Base-by-base conservation (phyloP, 2,113 vertebrate genomes). In the Daubentonia madagascariensis region DNA sequence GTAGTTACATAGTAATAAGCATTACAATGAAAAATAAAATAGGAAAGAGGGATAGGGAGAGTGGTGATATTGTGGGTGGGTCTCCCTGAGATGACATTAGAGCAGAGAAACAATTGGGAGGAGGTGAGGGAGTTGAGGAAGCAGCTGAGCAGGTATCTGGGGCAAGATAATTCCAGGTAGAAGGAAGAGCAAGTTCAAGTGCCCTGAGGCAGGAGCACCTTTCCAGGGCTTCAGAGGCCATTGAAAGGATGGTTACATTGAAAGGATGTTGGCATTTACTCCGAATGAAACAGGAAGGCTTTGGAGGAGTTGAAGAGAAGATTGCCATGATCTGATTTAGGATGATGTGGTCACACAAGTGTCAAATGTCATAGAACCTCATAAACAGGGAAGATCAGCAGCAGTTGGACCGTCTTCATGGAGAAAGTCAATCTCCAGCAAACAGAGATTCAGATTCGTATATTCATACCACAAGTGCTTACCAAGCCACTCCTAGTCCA, bases 81-180 rank as follows among this genome's bases (percentile, higher is more conserved):
- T 20, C n/a, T 63, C 35, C 3, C 6, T 28, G 35, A 35, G 72
- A 67, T 8, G 43, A 35, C 7, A 10, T 16, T 50, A 40, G 50
- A 50, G 59, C 5, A 68, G n/a, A 75, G 30, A 20, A n/a, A 40
- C 32, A 23, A 32, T 22, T 35, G 43, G 4, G 11, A 14, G 25
- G 23, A 40, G 7, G 4, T 3, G 43, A 28, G 35, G 12, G 5
- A n/a, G 7, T 1, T 5, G 50, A 22, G 35, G 22, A 12, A 13
- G 16, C 4, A 25, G 12, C 14, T 63, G 22, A 87, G 30, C 10
- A 52, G 84, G 12, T 7, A 6, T 11, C 10, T 43, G 23, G 30
- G 14, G 40, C 13, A 81, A 61, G 30, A 1, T 17, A 0, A 1
- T 30, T 63, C 8, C 45, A 50, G 72, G 52, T 17, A 32, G 57